Conservation (phyloP, 2,888 invertebrate genomes). For the Corbicula japonica region DNA sequence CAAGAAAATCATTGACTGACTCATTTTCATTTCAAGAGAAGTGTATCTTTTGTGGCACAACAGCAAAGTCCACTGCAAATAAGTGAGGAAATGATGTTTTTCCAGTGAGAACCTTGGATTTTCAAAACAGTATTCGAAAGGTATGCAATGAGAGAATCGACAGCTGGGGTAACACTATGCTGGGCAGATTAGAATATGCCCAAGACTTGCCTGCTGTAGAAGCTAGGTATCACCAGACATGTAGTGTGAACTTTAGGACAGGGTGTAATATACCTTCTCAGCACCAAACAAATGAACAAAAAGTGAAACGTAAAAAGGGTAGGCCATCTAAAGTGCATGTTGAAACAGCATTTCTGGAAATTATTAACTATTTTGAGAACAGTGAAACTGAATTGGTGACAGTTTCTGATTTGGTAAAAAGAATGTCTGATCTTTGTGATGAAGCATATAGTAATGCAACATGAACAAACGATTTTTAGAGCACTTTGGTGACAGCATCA, state of each 20-base stretch:
- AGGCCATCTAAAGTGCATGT: no score
- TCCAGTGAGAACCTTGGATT: not conserved
- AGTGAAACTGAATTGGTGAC: not conserved
- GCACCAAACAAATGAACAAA: not conserved
- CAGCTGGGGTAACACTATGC: no score
- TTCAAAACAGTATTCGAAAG: not conserved
- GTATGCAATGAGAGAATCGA: not conserved
- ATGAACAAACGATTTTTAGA: slow-evolving; percentile 62
- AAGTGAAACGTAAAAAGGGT: no score
- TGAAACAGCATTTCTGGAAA: not conserved
- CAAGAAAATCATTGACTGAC: not conserved
- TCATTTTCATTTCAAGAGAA: not conserved
- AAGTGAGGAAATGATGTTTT: not conserved
- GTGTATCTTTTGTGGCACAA: not conserved
- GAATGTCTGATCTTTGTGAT: not conserved
- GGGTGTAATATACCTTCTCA: not conserved
- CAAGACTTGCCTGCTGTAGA: no score
- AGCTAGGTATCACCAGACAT: no score
- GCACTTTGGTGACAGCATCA: slow-evolving; percentile 63
- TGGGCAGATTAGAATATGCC: no score
- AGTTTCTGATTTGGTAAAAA: not conserved
- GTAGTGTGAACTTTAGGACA: not conserved
- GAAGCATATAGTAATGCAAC: slow-evolving; percentile 7
- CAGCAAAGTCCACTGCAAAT: not conserved
- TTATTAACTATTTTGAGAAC: not conserved